Base-by-base conservation (phyloP, 2,888 invertebrate species). In the Leucozona laternaria region DNA sequence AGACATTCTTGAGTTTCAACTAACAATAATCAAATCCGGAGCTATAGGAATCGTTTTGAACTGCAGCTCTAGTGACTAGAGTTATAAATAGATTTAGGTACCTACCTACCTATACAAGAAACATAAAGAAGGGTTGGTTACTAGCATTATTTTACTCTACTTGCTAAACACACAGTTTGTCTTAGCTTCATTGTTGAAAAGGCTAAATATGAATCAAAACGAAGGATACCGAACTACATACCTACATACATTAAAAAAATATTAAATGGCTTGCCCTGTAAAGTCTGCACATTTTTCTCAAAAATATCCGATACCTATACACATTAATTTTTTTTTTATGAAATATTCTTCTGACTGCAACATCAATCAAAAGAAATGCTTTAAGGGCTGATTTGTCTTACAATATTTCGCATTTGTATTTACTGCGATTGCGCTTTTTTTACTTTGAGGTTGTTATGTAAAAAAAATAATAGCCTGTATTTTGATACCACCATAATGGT, bases 371-470 rank as follows among this genome's bases (percentile, higher is more conserved):
- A 84, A 79, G 50, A 62, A 84, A 64, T 70, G 43, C 64, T 84
- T 55, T 13, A 40, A 79, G 79, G 79, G 79, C 50, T 75, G 84
- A 79, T 84, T 79, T 79, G 71, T 79, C 75, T 70, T 75, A 40
- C 22, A 62, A 62, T 62, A 25, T 6, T 40, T 62, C 15, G 15
- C 4, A 62, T 40, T 25, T 25, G 15, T 22, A 25, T 62, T 62
- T 34, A 58, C 83, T 83, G 84, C 84, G 84, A 79, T 79, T 84
- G 84, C 84, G 84, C 84, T 79, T 79, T 57, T 75, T 64, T 40
- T n/a, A n/a, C n/a, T n/a, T 10, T 25, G 2, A 31, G 15, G 7
- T 28, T 57, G 1, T 17, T 13, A 57, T 28, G 11, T 34, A 31
- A 17, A 66, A 60, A 71, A 72, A 17, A 15, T 17, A 60, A 53